Percentiles rank a stretch among this genome's conserved stretches.
Evolutionary conservation across 2,797 vertebrate species (phyloP).

Genomic region (Oreonectes daqikongensis): DNA sequence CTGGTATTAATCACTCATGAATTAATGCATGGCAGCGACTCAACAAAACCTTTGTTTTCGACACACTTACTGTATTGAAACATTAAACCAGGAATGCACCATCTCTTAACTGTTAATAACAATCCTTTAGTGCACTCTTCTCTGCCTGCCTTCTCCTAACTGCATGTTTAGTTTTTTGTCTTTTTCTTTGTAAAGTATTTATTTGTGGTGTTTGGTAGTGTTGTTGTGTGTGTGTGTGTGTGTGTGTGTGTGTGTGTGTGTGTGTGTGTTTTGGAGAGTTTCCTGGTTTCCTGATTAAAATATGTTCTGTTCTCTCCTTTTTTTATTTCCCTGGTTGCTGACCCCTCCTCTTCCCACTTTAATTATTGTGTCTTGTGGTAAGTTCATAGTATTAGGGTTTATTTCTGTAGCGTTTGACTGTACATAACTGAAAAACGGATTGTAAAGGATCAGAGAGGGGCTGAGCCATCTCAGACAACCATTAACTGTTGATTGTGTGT

Average conservation of each 20-base stretch:
- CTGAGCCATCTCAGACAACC: constrained; percentile 67
- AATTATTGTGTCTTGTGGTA: constrained; percentile 99
- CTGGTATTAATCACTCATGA: constrained; percentile 71
- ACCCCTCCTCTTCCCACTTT: constrained; percentile 94
- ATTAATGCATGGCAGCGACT: constrained; percentile 86
- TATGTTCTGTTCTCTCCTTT: constrained; percentile 98
- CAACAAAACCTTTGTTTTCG: neutral
- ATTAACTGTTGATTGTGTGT: neutral
- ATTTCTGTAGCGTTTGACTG: constrained; percentile 65
- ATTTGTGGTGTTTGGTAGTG: constrained; percentile 50
- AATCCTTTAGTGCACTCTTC: constrained; percentile 25
- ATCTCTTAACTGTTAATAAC: constrained; percentile 52
- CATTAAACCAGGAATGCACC: constrained; percentile 22
- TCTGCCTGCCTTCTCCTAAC: constrained; percentile 65
- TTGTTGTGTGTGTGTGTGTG: constrained; percentile 71
- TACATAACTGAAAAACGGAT: constrained; percentile 56
- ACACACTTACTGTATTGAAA: constrained; percentile 6
- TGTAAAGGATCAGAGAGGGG: constrained; percentile 70
- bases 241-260: constrained; percentile 69
- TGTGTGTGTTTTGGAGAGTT: constrained; percentile 77
- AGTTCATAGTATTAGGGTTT: constrained; percentile 91
- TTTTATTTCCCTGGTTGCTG: constrained; percentile 92
- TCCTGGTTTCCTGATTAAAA: constrained; percentile 90
- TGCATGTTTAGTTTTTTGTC: constrained; percentile 67
- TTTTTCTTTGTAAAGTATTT: constrained; percentile 70